Evolutionary conservation across 1,140 invertebrate genomes (phyloP), one percentile per base, ranked within the genome.

Genomic region (Zelostemma sp.): DNA sequence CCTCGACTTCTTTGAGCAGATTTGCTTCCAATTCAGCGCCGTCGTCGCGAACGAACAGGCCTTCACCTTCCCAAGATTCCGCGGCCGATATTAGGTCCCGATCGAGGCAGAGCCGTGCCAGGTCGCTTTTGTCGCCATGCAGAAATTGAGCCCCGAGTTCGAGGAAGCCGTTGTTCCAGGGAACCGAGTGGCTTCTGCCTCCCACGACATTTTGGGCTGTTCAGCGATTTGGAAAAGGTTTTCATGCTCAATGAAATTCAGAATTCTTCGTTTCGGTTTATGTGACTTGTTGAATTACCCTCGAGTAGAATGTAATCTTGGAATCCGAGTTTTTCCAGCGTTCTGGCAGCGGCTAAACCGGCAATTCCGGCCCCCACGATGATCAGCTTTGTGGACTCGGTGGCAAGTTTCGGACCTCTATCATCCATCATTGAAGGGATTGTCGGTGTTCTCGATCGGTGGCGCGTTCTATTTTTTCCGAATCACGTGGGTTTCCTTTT

Each of bases 121-220:
- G 76, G 12, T 76, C 60, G 81, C 90, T 90, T 45, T 89, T 78
- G 62, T 89, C 83, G 1, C 92, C 92, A 65, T 93, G 92, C 17
- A 93, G 82, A 90, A 92, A 94, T 78, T 93, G 92, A 6, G 92
- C 92, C 9, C 93, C 92, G 6, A 88, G 60, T 79, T 94, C 93
- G 65, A 88, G 68, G 60, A 83, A 76, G 9, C 74, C 72, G 5
- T 81, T 76, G 54, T 83, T 77, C 62, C 86, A 80, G 11, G 68
- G 16, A 14, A 85, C 58, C 0, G 90, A 89, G 15, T 82, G 58
- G 41, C 92, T 87, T 70, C 92, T 83, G 18, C 92, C 91, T 53
- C 92, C 92, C 54, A 88, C 59, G 72, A 82, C 72, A 54, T 83
- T 72, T 79, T 88, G 85, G 19, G 89, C 90, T 88, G 57, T 28